Conservation (phyloP, 2,888 invertebrate species). For the Fragum whitleyi region DNA sequence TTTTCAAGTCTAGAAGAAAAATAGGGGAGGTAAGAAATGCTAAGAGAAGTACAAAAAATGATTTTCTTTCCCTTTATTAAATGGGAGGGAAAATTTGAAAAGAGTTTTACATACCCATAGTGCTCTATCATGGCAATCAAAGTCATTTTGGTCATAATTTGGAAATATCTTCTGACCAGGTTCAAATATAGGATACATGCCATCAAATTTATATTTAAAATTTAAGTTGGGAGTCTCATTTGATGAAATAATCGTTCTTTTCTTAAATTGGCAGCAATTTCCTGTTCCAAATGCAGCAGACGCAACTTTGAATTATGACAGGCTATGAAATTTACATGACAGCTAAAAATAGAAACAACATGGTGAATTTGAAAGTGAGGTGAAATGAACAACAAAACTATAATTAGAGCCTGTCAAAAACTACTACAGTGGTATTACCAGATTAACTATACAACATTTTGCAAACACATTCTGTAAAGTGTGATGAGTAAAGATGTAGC, state of each 20-base stretch:
- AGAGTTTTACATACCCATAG: constrained; percentile 53
- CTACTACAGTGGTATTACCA: constrained; percentile 30
- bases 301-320: constrained; percentile 51
- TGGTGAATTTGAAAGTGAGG: constrained; percentile 37
- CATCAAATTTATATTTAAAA: constrained; percentile 34
- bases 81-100: constrained; percentile 2
- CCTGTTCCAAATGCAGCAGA: constrained; percentile 50
- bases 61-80: background rate
- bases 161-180: constrained; percentile 62
- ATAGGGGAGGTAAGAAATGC: background rate
- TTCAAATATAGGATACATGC: constrained; percentile 69
- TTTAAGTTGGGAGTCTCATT: constrained; percentile 9
- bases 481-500: constrained; percentile 22
- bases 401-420: constrained; percentile 59
- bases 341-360: constrained; percentile 47
- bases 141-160: constrained; percentile 55
- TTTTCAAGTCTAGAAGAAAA: background rate
- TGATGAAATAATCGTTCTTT: background rate
- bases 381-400: constrained; percentile 62
- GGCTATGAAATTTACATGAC: constrained; percentile 50
- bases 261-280: background rate
- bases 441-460: constrained; percentile 44
- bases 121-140: constrained; percentile 57
- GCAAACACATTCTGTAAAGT: constrained; percentile 20
- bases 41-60: background rate